Percentiles rank a stretch among this genome's conserved stretches.
Conservation (phyloP, 2,888 invertebrate species). For the Monochamus alternatus region DNA sequence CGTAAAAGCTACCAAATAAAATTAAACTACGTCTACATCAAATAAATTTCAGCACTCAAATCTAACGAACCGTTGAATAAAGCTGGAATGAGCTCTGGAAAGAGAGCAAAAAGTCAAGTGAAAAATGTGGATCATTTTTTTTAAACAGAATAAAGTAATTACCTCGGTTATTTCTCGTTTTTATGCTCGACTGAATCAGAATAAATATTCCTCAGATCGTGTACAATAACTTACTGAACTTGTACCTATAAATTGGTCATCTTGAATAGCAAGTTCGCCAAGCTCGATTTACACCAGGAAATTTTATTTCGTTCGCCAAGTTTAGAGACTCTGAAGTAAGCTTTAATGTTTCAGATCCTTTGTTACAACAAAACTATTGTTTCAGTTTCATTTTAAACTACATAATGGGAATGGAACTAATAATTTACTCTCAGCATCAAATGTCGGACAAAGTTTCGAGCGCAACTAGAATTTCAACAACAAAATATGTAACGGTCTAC, state of each 20-base stretch:
- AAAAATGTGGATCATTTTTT: slow-evolving; percentile 52
- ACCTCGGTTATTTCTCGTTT: slow-evolving; percentile 69
- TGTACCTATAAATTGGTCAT: slow-evolving; percentile 70
- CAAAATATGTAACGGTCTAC: too few relatives aligned
- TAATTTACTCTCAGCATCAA: neutral
- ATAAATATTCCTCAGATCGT: slow-evolving; percentile 69
- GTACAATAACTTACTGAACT: slow-evolving; percentile 69
- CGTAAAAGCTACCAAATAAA: slow-evolving; percentile 56
- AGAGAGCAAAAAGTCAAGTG: slow-evolving; percentile 34
- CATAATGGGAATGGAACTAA: slow-evolving; percentile 8
- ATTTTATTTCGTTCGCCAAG: slow-evolving; percentile 58
- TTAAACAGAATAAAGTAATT: slow-evolving; percentile 68
- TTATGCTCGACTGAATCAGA: slow-evolving; percentile 68
- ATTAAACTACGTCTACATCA: slow-evolving; percentile 60
- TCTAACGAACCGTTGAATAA: slow-evolving; percentile 56
- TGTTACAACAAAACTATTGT: slow-evolving; percentile 52
- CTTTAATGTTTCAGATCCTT: slow-evolving; percentile 50
- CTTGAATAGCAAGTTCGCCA: slow-evolving; percentile 61
- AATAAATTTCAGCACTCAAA: slow-evolving; percentile 59
- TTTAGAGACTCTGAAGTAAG: slow-evolving; percentile 57
- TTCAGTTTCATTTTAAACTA: neutral
- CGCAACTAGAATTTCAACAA: too few relatives aligned
- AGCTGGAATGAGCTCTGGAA: slow-evolving; percentile 45
- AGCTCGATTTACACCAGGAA: slow-evolving; percentile 63
- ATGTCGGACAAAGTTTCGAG: neutral